Conservation (phyloP, 2,797 vertebrate genomes). For the Peromyscus attwateri region DNA sequence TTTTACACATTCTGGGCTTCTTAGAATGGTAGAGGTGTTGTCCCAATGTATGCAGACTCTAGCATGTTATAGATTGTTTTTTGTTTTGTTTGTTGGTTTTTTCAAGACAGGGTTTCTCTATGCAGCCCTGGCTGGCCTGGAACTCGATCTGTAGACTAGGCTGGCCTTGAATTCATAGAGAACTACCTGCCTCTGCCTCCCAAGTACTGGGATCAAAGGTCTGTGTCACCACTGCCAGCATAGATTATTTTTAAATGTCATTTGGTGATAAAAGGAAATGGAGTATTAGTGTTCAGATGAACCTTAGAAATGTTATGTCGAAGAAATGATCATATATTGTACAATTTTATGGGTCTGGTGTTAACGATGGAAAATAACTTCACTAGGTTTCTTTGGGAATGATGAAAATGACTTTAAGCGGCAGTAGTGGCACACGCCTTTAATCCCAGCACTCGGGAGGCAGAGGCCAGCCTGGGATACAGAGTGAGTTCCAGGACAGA, state of each 20-base stretch:
- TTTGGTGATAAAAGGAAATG: conserved; percentile 6
- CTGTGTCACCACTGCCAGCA: not conserved
- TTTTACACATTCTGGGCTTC: no score
- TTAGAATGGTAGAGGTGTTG: no score
- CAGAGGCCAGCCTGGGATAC: no score
- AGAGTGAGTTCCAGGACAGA: no score
- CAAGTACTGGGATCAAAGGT: not conserved
- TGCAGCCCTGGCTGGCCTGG: not conserved
- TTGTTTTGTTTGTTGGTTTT: not conserved
- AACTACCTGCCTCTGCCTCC: not conserved
- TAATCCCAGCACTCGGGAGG: no score
- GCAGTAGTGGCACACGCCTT: no score
- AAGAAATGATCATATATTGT: not conserved
- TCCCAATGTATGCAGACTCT: no score
- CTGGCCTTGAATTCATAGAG: no score
- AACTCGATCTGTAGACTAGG: not conserved
- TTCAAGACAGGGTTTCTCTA: not conserved
- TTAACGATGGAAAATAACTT: not conserved
- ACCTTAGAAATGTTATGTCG: not conserved
- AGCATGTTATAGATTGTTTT: no score
- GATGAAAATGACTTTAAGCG: not conserved
- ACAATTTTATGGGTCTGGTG: not conserved
- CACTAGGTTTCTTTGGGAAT: not conserved
- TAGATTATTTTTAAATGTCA: not conserved
- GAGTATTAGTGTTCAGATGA: not conserved